phyloP scores from a whole-genome alignment of 2,113 vertebrate species.

The Petrocephalus zakoni region DNA sequence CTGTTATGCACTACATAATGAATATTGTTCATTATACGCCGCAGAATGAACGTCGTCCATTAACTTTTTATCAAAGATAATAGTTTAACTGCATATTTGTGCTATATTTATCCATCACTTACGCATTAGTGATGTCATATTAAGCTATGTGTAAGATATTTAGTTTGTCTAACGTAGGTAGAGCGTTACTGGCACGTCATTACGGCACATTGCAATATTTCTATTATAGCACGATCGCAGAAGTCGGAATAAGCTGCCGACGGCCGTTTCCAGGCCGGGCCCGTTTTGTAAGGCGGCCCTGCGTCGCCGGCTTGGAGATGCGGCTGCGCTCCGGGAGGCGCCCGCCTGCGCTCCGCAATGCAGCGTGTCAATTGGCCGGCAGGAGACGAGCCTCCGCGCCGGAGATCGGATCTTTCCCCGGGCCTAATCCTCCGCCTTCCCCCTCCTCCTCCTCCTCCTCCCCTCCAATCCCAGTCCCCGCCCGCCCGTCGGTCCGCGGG shows the following conservation, averaged over 20 bases:
- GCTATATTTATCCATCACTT: neutral
- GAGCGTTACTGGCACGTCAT: neutral
- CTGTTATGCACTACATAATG: neutral
- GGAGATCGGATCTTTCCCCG: conserved; percentile 8
- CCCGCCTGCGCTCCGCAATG: neutral
- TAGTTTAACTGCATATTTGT: neutral
- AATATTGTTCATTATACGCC: too few species aligned
- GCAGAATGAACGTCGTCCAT: too few species aligned
- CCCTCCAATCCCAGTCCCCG: neutral
- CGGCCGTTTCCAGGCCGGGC: neutral
- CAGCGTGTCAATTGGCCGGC: neutral
- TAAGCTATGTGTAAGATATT: neutral
- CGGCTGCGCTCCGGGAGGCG: neutral
- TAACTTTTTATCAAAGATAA: neutral
- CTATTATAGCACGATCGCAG: neutral
- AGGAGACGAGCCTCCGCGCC: too few species aligned
- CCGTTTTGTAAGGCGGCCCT: neutral
- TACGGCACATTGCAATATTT: neutral
- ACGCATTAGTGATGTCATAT: neutral
- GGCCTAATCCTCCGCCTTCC: neutral
- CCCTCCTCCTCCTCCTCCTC: neutral
- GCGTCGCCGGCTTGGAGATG: neutral
- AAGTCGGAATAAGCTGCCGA: neutral
- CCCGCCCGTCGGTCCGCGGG: neutral
- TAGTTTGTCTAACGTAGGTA: neutral